phyloP scores from a whole-genome alignment of 2,113 vertebrate genomes.

The Rhagologus leucostigma region DNA sequence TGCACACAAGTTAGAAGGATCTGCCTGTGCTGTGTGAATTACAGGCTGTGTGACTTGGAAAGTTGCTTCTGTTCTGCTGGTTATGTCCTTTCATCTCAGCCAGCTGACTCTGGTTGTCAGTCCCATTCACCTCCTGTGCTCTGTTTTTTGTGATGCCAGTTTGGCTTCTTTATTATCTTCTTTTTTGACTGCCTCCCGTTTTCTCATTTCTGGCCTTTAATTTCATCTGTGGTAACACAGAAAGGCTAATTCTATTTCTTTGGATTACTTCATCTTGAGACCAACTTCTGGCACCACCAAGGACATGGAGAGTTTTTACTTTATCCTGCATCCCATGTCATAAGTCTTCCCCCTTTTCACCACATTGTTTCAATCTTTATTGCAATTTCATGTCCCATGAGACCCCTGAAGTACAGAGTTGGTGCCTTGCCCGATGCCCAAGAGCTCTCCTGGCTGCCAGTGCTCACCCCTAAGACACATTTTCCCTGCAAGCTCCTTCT shows the following conservation, averaged over 20 bases:
- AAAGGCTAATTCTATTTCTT: neutral
- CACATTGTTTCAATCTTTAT: neutral
- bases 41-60: neutral
- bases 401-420: neutral
- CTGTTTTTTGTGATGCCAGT: neutral
- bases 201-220: neutral
- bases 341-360: neutral
- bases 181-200: neutral
- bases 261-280: neutral
- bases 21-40: neutral
- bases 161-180: neutral
- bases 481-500: neutral
- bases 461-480: neutral
- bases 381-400: neutral
- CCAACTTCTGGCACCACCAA: neutral
- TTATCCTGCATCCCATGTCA: neutral
- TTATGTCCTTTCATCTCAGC: neutral
- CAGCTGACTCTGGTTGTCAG: neutral
- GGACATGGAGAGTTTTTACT: neutral
- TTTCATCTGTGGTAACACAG: neutral
- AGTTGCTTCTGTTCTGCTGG: neutral
- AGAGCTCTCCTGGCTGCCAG: neutral
- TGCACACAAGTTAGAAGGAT: neutral
- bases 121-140: neutral
- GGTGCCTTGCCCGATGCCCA: neutral